Conservation (phyloP, 2,113 vertebrate genomes). For the Xyrauchen texanus region DNA sequence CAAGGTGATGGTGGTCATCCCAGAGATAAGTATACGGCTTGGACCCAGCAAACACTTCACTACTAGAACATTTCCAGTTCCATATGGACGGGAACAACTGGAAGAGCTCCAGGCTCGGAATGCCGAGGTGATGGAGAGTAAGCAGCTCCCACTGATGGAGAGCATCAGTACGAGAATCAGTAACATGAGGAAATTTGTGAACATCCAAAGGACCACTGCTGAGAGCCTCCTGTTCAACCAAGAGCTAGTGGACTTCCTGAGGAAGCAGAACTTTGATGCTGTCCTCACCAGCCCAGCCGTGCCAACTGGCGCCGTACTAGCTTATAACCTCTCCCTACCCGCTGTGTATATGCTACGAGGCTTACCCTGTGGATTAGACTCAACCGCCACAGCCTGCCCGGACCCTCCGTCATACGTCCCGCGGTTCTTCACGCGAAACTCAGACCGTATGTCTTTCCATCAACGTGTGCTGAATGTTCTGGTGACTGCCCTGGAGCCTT, state of each 20-base stretch:
- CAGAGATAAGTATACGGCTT: constrained; percentile 74
- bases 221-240: constrained; percentile 70
- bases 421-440: constrained; percentile 68
- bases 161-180: constrained; percentile 29
- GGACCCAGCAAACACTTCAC: constrained; percentile 73
- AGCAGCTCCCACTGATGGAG: constrained; percentile 57
- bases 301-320: constrained; percentile 66
- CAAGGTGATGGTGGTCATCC: constrained; percentile 69
- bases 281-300: constrained; percentile 70
- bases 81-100: constrained; percentile 66
- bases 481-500: constrained; percentile 67
- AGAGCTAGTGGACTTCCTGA: constrained; percentile 56
- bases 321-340: constrained; percentile 64
- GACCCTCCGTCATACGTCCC: constrained; percentile 75
- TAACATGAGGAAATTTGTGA: neutral
- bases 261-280: constrained; percentile 65
- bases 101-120: accelerated
- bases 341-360: constrained; percentile 69
- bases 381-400: constrained; percentile 63
- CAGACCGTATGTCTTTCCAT: constrained; percentile 79
- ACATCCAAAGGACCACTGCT: constrained; percentile 52
- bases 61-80: constrained; percentile 62
- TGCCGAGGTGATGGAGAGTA: neutral
- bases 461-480: constrained; percentile 77
- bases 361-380: constrained; percentile 68